Evolutionary conservation across 2,888 invertebrate genomes (phyloP).

Genomic region (Amiota minor): DNA sequence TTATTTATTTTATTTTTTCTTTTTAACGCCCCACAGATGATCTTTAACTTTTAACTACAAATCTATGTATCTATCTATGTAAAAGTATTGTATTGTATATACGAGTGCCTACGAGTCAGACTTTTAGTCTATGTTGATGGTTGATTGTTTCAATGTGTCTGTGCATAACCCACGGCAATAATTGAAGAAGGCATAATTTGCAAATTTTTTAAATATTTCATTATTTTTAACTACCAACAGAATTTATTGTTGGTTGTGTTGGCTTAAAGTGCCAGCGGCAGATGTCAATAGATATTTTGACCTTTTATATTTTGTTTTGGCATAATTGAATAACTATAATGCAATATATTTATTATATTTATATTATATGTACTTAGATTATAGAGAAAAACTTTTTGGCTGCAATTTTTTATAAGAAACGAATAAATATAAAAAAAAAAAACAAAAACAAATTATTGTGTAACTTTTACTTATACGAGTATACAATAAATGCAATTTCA

Average conservation of each 20-base stretch:
- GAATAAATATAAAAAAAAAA: too few species aligned
- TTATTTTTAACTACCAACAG: constrained; percentile 19
- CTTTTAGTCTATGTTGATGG: not conserved
- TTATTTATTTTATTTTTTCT: constrained; percentile 23
- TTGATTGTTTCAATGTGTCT: not conserved
- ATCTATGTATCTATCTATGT: not conserved
- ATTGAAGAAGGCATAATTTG: constrained; percentile 63
- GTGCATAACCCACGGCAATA: constrained; percentile 47
- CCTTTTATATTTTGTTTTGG: constrained; percentile 3
- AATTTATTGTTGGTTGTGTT: constrained; percentile 10
- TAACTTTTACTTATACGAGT: too few species aligned
- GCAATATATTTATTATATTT: not conserved
- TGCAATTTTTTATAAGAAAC: too few species aligned
- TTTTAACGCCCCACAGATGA: constrained; percentile 22
- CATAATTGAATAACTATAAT: not conserved
- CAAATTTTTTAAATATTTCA: constrained; percentile 10
- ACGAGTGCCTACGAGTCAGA: too few species aligned
- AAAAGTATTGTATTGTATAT: too few species aligned
- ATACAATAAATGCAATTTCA: too few species aligned
- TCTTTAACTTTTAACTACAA: not conserved
- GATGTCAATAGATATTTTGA: constrained; percentile 17
- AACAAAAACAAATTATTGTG: too few species aligned
- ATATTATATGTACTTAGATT: too few species aligned
- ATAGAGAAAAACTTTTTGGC: too few species aligned
- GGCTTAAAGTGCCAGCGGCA: constrained; percentile 6